Percentiles rank a stretch among this genome's conserved stretches.
Evolutionary conservation across 2,888 invertebrate genomes (phyloP).

Genomic region (Caenorhabditis zanzibari): DNA sequence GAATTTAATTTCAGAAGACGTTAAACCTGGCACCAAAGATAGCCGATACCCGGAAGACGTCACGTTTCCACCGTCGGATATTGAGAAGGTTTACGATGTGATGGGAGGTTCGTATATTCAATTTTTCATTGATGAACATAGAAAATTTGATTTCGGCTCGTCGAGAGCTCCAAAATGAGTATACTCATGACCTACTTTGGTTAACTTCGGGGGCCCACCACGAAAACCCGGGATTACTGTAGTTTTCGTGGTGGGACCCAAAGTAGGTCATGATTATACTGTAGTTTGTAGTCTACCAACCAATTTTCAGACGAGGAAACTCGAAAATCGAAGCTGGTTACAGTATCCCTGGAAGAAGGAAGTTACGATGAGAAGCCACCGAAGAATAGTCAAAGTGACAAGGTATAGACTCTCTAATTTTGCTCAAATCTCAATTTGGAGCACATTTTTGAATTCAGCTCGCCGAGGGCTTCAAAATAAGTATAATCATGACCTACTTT

Average conservation of each 20-base stretch:
- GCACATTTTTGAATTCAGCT: background rate
- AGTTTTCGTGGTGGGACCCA: background rate
- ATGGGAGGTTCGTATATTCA: conserved; percentile 1
- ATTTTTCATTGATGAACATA: background rate
- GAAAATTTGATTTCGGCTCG: background rate
- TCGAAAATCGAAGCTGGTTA: conserved; percentile 27
- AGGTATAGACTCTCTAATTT: background rate
- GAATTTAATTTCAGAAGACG: conserved; percentile 32
- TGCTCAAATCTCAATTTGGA: background rate
- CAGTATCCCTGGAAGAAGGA: conserved; percentile 10
- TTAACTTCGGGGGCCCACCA: background rate
- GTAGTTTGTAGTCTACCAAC: background rate
- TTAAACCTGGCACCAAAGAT: conserved; percentile 24
- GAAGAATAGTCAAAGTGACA: conserved; percentile 2
- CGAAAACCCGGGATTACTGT: background rate
- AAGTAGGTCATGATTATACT: background rate
- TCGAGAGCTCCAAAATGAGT: background rate
- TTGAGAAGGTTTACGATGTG: conserved; percentile 58
- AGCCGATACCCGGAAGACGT: conserved; percentile 65
- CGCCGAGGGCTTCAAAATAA: background rate
- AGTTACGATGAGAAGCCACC: conserved; percentile 9
- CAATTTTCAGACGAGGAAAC: conserved; percentile 40
- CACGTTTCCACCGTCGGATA: conserved; percentile 59
- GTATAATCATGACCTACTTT: too few species aligned
- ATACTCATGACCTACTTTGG: background rate